A percentile compares a stretch with the other conserved stretches of the same genome.
Evolutionary conservation across 1,140 invertebrate genomes (phyloP).

Genomic region (Brachionus sp.): DNA sequence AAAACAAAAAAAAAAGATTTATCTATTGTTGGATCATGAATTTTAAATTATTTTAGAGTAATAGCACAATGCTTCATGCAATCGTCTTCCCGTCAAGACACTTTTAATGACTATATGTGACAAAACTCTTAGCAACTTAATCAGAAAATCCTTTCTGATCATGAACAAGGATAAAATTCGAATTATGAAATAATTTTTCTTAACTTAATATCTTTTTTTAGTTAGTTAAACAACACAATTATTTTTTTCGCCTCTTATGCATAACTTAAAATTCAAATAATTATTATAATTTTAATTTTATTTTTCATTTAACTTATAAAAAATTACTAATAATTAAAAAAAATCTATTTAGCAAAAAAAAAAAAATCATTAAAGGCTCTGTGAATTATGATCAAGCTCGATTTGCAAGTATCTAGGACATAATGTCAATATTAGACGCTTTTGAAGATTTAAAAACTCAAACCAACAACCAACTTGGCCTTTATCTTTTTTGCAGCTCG

Average conservation of each 20-base stretch:
- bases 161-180: not conserved
- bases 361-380: not conserved
- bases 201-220: not conserved
- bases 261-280: not conserved
- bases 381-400: not conserved
- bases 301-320: not conserved
- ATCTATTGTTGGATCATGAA: no score
- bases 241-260: not conserved
- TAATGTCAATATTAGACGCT: conserved; percentile 1
- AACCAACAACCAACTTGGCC: conserved; percentile 36
- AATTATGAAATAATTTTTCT: not conserved
- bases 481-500: conserved; percentile 39
- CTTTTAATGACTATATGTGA: not conserved
- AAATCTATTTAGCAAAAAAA: not conserved
- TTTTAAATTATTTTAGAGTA: no score
- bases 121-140: not conserved
- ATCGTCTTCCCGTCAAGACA: not conserved
- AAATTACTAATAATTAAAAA: not conserved
- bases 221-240: not conserved
- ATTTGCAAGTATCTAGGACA: not conserved
- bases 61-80: not conserved
- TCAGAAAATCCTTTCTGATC: not conserved
- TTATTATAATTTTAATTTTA: conserved; percentile 4
- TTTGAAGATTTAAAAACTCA: conserved; percentile 37
- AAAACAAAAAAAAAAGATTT: no score